Percentiles rank a stretch among this genome's conserved stretches.
phyloP scores from a whole-genome alignment of 1,140 invertebrate genomes.

The Lordiphosa collinella region DNA sequence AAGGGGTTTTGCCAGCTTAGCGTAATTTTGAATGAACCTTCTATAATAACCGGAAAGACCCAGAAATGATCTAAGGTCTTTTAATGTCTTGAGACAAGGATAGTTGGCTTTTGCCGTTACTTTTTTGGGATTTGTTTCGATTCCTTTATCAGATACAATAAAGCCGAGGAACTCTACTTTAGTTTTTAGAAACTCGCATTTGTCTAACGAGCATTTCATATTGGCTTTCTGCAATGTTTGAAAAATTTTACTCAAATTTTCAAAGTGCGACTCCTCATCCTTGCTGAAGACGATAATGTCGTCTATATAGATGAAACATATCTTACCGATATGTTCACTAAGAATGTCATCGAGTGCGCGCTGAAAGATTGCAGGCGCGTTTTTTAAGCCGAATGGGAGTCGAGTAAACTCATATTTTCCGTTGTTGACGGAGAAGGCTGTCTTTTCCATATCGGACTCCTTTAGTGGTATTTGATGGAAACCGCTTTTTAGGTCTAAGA shows the following conservation, averaged over 20 bases:
- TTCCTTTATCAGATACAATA: constrained; percentile 8
- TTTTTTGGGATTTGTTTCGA: constrained; percentile 35
- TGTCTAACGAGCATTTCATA: constrained; percentile 80
- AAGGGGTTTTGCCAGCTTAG: constrained; percentile 1
- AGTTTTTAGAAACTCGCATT: constrained; percentile 24
- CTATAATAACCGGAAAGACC: neutral
- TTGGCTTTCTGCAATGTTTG: constrained; percentile 66
- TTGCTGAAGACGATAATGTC: constrained; percentile 9
- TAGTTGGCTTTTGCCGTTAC: constrained; percentile 27
- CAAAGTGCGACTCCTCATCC: constrained; percentile 75
- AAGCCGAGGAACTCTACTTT: constrained; percentile 27
- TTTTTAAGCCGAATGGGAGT: neutral
- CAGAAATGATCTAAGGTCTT: no score
- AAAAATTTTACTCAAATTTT: constrained; percentile 69
- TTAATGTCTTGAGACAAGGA: constrained; percentile 1
- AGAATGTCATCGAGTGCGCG: neutral
- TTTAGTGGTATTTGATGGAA: neutral
- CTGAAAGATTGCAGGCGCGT: neutral
- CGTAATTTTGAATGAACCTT: neutral
- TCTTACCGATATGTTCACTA: neutral
- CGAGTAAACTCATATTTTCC: neutral
- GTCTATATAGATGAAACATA: neutral
- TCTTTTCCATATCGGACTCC: no score
- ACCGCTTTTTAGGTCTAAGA: neutral
- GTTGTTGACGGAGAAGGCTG: neutral